These are phyloP conservation scores for Mallotus villosus DNA, from an alignment of 2,797 vertebrate genomes.

Conservation along the genomic window DNA sequence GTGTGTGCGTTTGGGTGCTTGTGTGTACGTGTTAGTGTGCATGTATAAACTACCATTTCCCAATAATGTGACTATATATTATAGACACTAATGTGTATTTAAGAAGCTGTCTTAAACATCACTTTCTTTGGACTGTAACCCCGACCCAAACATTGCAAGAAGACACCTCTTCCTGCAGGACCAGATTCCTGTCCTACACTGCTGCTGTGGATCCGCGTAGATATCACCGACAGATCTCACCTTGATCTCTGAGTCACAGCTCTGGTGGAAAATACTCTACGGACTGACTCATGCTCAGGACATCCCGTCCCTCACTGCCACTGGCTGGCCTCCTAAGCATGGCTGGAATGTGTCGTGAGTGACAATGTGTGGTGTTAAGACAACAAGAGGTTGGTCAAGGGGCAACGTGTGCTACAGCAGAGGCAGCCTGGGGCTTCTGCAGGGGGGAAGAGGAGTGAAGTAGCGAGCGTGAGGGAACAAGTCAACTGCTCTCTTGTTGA, in stretches of 20 bases:
- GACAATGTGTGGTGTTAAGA: constrained; percentile 38
- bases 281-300: constrained; percentile 45
- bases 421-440: constrained; percentile 16
- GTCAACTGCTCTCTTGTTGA: no score
- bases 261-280: constrained; percentile 9
- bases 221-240: constrained; percentile 43
- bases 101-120: constrained; percentile 24
- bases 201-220: constrained; percentile 39
- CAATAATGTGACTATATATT: constrained; percentile 12
- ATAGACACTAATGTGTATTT: constrained; percentile 18
- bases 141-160: no score
- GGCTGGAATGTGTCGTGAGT: constrained; percentile 57
- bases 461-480: not conserved
- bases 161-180: not conserved
- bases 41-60: not conserved
- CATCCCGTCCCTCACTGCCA: constrained; percentile 26
- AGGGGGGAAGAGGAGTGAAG: not conserved
- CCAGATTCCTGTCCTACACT: constrained; percentile 59
- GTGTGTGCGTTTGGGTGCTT: not conserved
- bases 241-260: constrained; percentile 55
- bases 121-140: not conserved
- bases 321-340: constrained; percentile 37
- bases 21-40: not conserved
- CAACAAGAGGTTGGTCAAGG: constrained; percentile 36
- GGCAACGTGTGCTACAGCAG: constrained; percentile 19